Percentiles rank a stretch among this genome's conserved stretches.
Evolutionary conservation across 2,888 invertebrate species (phyloP).

Genomic region (Notodromas monacha): DNA sequence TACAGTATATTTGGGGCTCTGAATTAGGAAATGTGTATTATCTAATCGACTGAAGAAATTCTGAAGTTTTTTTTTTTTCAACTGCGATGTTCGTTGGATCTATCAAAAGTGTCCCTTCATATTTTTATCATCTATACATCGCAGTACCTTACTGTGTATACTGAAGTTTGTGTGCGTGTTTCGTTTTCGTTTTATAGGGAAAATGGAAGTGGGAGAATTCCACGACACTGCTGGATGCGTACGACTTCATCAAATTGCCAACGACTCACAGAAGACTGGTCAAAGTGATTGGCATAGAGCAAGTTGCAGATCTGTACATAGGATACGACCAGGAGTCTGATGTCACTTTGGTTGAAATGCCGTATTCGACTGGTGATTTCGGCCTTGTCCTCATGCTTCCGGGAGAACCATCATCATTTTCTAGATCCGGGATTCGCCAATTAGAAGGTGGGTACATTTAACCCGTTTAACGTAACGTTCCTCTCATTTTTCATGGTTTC

Average conservation of each 20-base stretch:
- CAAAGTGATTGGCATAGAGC: slow-evolving; percentile 35
- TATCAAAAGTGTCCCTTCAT: no score
- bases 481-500: no score
- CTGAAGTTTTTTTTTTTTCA: no score
- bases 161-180: not conserved
- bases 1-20: no score
- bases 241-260: slow-evolving; percentile 8
- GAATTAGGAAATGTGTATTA: no score
- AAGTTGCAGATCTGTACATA: slow-evolving; percentile 25
- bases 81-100: no score
- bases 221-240: slow-evolving; percentile 23
- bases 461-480: no score
- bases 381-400: slow-evolving; percentile 52
- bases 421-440: slow-evolving; percentile 30
- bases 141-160: no score
- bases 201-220: not conserved
- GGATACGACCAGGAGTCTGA: slow-evolving; percentile 54
- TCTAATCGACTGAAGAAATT: no score
- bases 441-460: no score
- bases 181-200: not conserved
- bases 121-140: no score
- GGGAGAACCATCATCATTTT: slow-evolving; percentile 41
- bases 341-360: slow-evolving; percentile 41
- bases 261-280: slow-evolving; percentile 25
- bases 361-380: slow-evolving; percentile 25